These are phyloP conservation scores for Chymomyza procnemis DNA, from an alignment of 2,888 invertebrate genomes.

Conservation along the genomic window DNA sequence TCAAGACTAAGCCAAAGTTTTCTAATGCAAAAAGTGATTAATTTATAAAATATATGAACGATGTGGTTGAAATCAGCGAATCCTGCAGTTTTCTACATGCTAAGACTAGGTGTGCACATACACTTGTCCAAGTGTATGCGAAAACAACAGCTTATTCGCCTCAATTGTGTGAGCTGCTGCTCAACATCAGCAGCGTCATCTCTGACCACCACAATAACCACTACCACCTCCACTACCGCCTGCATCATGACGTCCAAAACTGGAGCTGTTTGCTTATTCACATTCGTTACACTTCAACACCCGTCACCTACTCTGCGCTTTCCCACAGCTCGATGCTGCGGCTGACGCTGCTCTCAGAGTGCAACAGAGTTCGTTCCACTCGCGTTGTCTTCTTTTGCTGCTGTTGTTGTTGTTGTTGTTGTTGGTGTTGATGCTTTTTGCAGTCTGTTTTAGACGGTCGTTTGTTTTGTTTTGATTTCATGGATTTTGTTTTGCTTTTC, in stretches of 20 bases:
- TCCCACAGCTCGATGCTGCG: constrained; percentile 51
- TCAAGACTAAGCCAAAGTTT: no score
- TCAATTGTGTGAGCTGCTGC: no score
- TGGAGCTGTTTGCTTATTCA: constrained; percentile 20
- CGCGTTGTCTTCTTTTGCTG: constrained; percentile 31
- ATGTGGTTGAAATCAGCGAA: no score
- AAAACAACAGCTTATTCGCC: not conserved
- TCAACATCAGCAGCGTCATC: not conserved
- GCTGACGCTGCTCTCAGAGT: constrained; percentile 46
- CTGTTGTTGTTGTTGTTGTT: constrained; percentile 38
- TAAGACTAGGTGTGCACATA: no score
- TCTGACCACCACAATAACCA: no score
- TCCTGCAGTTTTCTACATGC: no score
- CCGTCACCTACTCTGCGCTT: constrained; percentile 42
- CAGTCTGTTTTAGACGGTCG: constrained; percentile 3
- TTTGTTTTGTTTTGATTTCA: constrained; percentile 66
- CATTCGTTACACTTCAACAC: constrained; percentile 61
- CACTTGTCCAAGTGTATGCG: not conserved
- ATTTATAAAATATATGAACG: no score
- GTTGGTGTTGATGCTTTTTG: constrained; percentile 23
- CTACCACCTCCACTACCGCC: not conserved
- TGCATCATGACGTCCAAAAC: not conserved
- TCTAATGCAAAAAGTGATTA: no score
- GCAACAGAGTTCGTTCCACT: constrained; percentile 74
- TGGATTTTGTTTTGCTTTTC: constrained; percentile 70